Conservation (phyloP, 2,888 invertebrate species). For the Pedicia rivosa region DNA sequence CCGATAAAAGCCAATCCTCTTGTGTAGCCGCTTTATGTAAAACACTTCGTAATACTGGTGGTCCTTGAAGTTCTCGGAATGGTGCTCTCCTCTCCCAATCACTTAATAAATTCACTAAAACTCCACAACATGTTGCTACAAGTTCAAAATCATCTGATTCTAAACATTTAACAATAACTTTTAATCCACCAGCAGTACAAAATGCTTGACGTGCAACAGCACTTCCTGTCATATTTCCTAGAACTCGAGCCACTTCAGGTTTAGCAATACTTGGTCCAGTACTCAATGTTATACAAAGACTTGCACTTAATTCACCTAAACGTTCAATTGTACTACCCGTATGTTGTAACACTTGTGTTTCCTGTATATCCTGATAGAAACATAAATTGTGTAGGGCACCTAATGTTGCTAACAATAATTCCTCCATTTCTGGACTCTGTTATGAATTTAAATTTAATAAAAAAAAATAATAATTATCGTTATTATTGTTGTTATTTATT, state of each 20-base stretch:
- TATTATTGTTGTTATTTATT: background rate
- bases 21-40: slow-evolving; percentile 38
- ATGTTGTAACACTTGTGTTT: slow-evolving; percentile 14
- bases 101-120: slow-evolving; percentile 63
- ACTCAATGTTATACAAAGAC: slow-evolving; percentile 20
- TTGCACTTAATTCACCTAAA: slow-evolving; percentile 20
- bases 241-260: slow-evolving; percentile 59
- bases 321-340: slow-evolving; percentile 21
- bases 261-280: slow-evolving; percentile 25
- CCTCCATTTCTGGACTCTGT: slow-evolving; percentile 40
- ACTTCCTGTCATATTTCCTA: slow-evolving; percentile 67
- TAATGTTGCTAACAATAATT: slow-evolving; percentile 58
- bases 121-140: slow-evolving; percentile 62
- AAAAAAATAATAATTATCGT: background rate
- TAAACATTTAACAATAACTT: slow-evolving; percentile 39
- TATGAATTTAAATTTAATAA: slow-evolving; percentile 5
- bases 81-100: slow-evolving; percentile 37
- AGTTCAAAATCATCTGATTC: slow-evolving; percentile 47
- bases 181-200: slow-evolving; percentile 47
- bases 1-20: slow-evolving; percentile 51
- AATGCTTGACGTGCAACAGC: slow-evolving; percentile 45
- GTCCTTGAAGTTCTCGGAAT: slow-evolving; percentile 36
- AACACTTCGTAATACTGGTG: slow-evolving; percentile 35
- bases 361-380: slow-evolving; percentile 42
- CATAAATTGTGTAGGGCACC: slow-evolving; percentile 76